phyloP scores from a whole-genome alignment of 2,113 vertebrate species.

The Percopsis transmontana region DNA sequence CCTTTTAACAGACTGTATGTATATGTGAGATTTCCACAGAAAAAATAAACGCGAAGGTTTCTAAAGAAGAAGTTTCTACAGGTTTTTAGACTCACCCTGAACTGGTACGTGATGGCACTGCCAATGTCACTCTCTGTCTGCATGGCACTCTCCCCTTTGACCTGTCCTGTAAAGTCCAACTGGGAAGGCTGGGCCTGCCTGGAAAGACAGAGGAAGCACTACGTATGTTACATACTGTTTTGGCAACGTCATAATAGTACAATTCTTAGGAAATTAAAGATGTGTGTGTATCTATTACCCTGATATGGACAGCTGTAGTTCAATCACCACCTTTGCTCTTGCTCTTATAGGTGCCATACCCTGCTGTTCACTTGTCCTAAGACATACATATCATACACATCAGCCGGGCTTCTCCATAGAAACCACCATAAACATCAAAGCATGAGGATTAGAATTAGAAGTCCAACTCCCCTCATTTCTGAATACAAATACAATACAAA shows the following conservation, averaged over 20 bases:
- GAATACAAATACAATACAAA: no score
- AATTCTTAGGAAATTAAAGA: neutral
- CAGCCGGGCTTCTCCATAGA: neutral
- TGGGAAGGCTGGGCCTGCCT: constrained; percentile 93
- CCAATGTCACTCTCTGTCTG: constrained; percentile 87
- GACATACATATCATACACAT: constrained; percentile 8
- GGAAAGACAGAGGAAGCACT: constrained; percentile 9
- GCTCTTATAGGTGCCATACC: constrained; percentile 78
- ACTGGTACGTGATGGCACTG: constrained; percentile 87
- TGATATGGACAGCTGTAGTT: constrained; percentile 86
- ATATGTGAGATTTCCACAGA: neutral
- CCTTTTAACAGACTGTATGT: no score
- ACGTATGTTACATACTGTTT: neutral
- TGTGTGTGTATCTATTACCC: constrained; percentile 79
- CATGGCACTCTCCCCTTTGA: constrained; percentile 82
- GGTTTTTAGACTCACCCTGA: constrained; percentile 83
- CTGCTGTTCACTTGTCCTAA: constrained; percentile 89
- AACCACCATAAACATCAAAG: constrained; percentile 1
- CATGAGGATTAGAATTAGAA: neutral
- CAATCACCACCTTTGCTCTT: constrained; percentile 85
- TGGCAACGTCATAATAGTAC: constrained; percentile 2
- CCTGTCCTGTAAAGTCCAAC: constrained; percentile 84
- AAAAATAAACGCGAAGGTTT: no score
- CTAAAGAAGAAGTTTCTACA: neutral
- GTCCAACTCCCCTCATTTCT: no score